Base-by-base conservation (phyloP, 2,888 invertebrate genomes). In the Thymelicus sylvestris region DNA sequence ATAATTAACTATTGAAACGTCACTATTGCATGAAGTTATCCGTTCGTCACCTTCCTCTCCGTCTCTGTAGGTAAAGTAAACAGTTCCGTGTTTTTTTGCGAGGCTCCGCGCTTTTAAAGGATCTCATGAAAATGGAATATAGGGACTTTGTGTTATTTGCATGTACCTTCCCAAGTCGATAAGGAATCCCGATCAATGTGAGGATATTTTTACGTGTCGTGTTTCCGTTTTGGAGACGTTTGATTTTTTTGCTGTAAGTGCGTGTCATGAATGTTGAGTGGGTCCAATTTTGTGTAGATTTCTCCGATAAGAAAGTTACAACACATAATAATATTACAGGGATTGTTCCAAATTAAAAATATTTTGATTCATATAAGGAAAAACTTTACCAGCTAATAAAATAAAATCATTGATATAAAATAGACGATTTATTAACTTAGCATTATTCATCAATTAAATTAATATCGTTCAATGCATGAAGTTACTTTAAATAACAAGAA, bases 51-150 rank as follows among this genome's bases (percentile, higher is more conserved):
- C 66, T 66, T 66, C 38, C 63, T 48, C 31, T 50, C 63, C 47
- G 7, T 24, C 57, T 47, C 66, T 44, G 66, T 39, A 66, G 66
- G 66, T 13, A 66, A 64, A 66, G 57, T 66, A 66, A 66, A 66
- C 66, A 57, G 24, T 66, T 57, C n/a, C 66, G 6, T 66, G 57
- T 52, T 66, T 66, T 65, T 66, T 66, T 57, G 55, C 55, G 66
- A 55, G 65, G 39, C 64, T 15, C 15, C 64, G 39, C 65, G 65
- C 55, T 65, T 65, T 65, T 44, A 61, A 41, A 39, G 65, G 65
- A 65, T 65, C 65, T 65, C 65, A 55, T 65, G 65, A 65, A 65
- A 65, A 65, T 65, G 65, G 55, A 55, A 65, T 65, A 65, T 19
- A 65, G 39, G 65, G 55, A 50, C 55, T 52, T 65, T 65, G 65